A percentile compares a stretch with the other conserved stretches of the same genome.
Conservation (phyloP, 2,113 vertebrate genomes). For the Charadrius vociferus region DNA sequence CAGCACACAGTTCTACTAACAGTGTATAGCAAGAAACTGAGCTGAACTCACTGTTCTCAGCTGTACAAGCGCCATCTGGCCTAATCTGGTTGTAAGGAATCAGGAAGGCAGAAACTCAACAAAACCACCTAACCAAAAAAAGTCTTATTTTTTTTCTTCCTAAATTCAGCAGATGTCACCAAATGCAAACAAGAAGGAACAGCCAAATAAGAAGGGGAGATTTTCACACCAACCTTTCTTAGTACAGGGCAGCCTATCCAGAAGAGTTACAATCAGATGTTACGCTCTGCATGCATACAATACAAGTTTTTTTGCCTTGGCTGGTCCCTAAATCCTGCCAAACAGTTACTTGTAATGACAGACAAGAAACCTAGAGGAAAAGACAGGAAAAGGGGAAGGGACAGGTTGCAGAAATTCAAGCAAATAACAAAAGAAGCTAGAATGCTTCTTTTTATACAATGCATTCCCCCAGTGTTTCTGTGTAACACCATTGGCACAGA, state of each 20-base stretch:
- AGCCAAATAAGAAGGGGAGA: not conserved
- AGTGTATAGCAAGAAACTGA: rapidly evolving
- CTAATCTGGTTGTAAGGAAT: not conserved
- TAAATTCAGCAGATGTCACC: not conserved
- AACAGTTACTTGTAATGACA: not conserved
- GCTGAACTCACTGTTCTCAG: not conserved
- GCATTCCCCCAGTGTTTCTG: not conserved
- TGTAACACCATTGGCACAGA: not conserved
- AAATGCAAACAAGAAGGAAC: not conserved
- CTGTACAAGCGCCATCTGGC: not conserved
- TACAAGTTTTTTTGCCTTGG: rapidly evolving
- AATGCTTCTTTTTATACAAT: not conserved
- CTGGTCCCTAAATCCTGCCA: not conserved
- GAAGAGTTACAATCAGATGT: not conserved
- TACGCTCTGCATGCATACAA: not conserved
- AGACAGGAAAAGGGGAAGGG: not conserved
- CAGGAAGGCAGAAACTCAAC: not conserved
- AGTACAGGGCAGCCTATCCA: not conserved
- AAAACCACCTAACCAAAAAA: not conserved
- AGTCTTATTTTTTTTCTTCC: not conserved
- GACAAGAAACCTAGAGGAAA: not conserved
- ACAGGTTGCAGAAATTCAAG: not conserved
- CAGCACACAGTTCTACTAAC: rapidly evolving
- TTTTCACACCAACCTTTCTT: not conserved
- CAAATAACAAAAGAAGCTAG: rapidly evolving